These are phyloP conservation scores for Centroberyx gerrardi DNA, from an alignment of 2,797 vertebrate species.

Conservation along the genomic window DNA sequence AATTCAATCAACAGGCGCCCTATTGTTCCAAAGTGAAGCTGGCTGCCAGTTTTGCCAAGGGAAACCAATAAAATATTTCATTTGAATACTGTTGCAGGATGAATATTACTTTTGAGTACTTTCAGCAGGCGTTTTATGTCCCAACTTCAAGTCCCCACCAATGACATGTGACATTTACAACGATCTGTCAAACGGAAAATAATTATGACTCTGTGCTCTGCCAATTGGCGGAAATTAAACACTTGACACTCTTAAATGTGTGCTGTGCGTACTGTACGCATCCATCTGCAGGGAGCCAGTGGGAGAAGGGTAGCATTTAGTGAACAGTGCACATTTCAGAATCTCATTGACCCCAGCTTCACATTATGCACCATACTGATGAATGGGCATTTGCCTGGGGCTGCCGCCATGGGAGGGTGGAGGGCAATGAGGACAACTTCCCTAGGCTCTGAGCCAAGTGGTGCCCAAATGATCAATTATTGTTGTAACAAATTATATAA, in stretches of 20 bases:
- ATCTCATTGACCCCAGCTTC: conserved; percentile 26
- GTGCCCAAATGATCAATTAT: conserved; percentile 27
- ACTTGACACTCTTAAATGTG: conserved; percentile 48
- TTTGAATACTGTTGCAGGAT: conserved; percentile 54
- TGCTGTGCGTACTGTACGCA: conserved; percentile 2
- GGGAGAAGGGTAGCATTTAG: conserved; percentile 32
- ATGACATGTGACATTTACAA: conserved; percentile 60
- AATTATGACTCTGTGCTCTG: conserved; percentile 36
- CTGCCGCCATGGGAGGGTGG: not conserved
- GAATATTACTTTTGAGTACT: conserved; percentile 47
- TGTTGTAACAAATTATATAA: conserved; percentile 12
- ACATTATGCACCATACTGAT: conserved; percentile 22
- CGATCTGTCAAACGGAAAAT: conserved; percentile 53
- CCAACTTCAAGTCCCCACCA: conserved; percentile 39
- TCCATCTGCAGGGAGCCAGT: conserved; percentile 34
- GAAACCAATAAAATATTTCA: conserved; percentile 68
- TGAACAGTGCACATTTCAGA: conserved; percentile 31
- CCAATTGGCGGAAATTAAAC: conserved; percentile 65
- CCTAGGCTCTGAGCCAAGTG: conserved; percentile 16
- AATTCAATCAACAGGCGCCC: conserved; percentile 65
- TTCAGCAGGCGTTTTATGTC: conserved; percentile 50
- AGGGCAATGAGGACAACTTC: conserved; percentile 18
- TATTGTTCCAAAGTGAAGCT: conserved; percentile 67
- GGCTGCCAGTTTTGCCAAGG: conserved; percentile 53
- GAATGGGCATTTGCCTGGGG: conserved; percentile 16